Percentiles rank a stretch among this genome's conserved stretches.
Evolutionary conservation across 2,113 vertebrate species (phyloP).

Genomic region (Cryptotis parvus): DNA sequence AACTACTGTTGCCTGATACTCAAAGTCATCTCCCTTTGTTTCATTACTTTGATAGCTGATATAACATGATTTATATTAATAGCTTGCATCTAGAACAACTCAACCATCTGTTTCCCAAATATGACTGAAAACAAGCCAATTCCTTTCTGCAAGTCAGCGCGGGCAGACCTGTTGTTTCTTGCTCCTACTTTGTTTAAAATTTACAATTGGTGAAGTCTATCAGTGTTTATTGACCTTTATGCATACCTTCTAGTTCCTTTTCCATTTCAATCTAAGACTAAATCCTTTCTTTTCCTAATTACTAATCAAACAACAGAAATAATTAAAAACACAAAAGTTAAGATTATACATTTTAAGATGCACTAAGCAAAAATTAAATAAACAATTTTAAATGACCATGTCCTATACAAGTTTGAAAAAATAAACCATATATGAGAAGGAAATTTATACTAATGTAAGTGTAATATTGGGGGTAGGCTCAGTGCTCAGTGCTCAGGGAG

Average conservation of each 20-base stretch:
- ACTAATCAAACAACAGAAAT: not conserved
- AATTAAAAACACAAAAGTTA: slow-evolving; percentile 39
- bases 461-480: no score
- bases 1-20: slow-evolving; percentile 65
- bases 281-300: slow-evolving; percentile 47
- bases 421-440: slow-evolving; percentile 21
- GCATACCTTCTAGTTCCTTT: slow-evolving; percentile 27
- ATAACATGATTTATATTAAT: slow-evolving; percentile 67
- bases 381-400: not conserved
- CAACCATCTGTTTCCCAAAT: slow-evolving; percentile 85
- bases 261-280: slow-evolving; percentile 22
- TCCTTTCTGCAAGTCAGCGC: slow-evolving; percentile 72
- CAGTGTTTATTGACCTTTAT: slow-evolving; percentile 78
- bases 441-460: not conserved
- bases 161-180: not conserved
- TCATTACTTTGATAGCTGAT: slow-evolving; percentile 79
- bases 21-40: slow-evolving; percentile 85
- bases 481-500: no score
- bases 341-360: slow-evolving; percentile 58
- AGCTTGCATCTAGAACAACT: slow-evolving; percentile 73
- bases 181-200: slow-evolving; percentile 62
- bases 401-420: not conserved
- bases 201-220: slow-evolving; percentile 71
- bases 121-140: slow-evolving; percentile 81
- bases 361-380: not conserved